Conservation (phyloP, 2,888 invertebrate species). For the Heliconius charithonia region DNA sequence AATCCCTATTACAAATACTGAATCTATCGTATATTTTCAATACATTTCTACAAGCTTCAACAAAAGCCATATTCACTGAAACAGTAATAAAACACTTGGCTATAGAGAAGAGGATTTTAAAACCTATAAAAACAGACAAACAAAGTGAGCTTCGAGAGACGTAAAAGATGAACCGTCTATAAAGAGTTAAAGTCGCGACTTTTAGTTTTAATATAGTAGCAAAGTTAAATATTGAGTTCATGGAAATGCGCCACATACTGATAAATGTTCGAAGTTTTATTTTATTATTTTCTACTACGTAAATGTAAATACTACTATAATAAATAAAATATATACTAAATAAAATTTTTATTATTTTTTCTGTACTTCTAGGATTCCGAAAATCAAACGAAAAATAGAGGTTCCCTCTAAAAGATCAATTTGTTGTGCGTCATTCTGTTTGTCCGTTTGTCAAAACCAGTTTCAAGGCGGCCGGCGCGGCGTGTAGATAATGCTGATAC, state of each 20-base stretch:
- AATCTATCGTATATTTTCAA: constrained; percentile 15
- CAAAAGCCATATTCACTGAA: constrained; percentile 38
- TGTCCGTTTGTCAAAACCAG: too few relatives aligned
- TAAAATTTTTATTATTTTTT: too few relatives aligned
- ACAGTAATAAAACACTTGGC: constrained; percentile 39
- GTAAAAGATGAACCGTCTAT: constrained; percentile 31
- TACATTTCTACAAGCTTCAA: constrained; percentile 25
- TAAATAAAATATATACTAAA: too few relatives aligned
- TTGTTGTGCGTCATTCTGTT: too few relatives aligned
- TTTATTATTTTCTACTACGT: too few relatives aligned
- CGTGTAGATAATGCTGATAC: too few relatives aligned
- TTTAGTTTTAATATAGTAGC: constrained; percentile 32
- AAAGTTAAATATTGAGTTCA: constrained; percentile 26
- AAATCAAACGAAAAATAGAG: too few relatives aligned
- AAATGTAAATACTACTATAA: too few relatives aligned
- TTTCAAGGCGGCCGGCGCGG: too few relatives aligned
- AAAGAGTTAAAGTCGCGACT: constrained; percentile 24
- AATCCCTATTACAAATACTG: not conserved
- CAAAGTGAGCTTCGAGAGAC: constrained; percentile 42
- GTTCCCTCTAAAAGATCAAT: too few relatives aligned
- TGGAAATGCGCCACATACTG: not conserved
- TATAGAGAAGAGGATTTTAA: constrained; percentile 40
- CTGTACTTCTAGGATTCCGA: too few relatives aligned
- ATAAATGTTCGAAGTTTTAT: too few relatives aligned
- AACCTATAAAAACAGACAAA: constrained; percentile 44